phyloP scores from a whole-genome alignment of 2,888 invertebrate genomes.

The Mimas tiliae region DNA sequence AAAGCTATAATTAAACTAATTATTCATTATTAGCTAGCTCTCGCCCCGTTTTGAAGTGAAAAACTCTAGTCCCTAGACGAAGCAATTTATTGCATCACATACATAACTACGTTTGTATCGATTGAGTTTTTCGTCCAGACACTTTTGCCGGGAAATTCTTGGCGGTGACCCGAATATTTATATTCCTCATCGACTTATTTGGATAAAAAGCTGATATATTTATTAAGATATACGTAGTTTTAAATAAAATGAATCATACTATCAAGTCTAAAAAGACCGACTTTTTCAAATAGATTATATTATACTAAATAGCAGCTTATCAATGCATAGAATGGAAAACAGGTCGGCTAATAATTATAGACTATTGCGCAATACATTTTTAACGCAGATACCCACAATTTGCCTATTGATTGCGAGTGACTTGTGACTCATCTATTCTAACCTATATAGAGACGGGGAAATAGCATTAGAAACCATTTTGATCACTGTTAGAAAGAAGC shows the following conservation, averaged over 20 bases:
- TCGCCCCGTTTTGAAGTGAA: constrained; percentile 60
- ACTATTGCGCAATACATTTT: neutral
- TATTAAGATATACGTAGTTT: too few species aligned
- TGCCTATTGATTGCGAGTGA: neutral
- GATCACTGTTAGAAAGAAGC: constrained; percentile 48
- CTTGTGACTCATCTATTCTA: constrained; percentile 5
- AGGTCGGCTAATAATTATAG: neutral
- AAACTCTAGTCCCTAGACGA: constrained; percentile 61
- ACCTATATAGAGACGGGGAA: constrained; percentile 24
- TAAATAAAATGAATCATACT: too few species aligned
- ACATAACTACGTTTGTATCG: constrained; percentile 62
- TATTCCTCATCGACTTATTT: neutral
- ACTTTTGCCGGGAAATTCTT: constrained; percentile 1
- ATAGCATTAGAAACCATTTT: constrained; percentile 51
- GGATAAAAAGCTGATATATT: neutral
- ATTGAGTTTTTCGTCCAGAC: constrained; percentile 53
- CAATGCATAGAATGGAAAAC: neutral
- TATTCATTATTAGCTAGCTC: constrained; percentile 76
- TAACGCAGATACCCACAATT: neutral
- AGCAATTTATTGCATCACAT: constrained; percentile 64
- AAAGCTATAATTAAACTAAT: constrained; percentile 81
- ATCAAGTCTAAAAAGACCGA: too few species aligned
- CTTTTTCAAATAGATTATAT: too few species aligned
- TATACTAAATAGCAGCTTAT: neutral
- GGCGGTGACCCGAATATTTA: neutral